phyloP scores from a whole-genome alignment of 2,797 vertebrate species.

The Lagorchestes hirsutus region DNA sequence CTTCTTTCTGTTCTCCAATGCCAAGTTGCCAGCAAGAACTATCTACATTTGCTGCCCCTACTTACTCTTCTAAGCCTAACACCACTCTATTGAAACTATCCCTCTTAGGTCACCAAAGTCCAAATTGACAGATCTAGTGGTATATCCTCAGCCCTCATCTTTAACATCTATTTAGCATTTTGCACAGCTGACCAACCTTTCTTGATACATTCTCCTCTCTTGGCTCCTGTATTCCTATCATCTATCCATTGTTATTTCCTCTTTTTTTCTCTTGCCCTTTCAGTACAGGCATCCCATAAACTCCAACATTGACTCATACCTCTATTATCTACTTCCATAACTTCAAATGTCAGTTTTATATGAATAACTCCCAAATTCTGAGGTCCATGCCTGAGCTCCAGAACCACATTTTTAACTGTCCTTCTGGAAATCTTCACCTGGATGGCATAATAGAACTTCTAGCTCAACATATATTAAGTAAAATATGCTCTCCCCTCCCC shows the following conservation, averaged over 20 bases:
- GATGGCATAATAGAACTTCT: not conserved
- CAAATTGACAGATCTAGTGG: not conserved
- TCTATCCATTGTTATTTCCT: not conserved
- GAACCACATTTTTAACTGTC: not conserved
- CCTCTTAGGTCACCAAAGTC: not conserved
- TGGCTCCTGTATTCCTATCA: not conserved
- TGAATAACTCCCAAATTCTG: not conserved
- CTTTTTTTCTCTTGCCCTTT: not conserved
- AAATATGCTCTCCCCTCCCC: not conserved
- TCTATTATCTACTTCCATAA: not conserved
- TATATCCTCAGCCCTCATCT: not conserved
- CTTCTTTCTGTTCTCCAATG: not conserved
- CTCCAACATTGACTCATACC: not conserved
- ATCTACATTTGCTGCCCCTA: not conserved
- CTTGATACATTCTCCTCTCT: not conserved
- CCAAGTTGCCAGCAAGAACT: not conserved
- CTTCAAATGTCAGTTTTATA: not conserved
- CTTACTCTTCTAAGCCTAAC: not conserved
- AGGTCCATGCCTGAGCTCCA: not conserved
- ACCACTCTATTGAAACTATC: not conserved
- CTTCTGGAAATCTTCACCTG: not conserved
- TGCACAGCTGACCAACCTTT: not conserved
- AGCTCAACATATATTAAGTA: not conserved
- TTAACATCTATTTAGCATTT: not conserved
- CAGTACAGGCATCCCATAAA: not conserved